A percentile compares a stretch with the other conserved stretches of the same genome.
These are phyloP conservation scores for Gymnobelideus leadbeateri DNA, from an alignment of 2,113 vertebrate genomes.

Conservation along the genomic window DNA sequence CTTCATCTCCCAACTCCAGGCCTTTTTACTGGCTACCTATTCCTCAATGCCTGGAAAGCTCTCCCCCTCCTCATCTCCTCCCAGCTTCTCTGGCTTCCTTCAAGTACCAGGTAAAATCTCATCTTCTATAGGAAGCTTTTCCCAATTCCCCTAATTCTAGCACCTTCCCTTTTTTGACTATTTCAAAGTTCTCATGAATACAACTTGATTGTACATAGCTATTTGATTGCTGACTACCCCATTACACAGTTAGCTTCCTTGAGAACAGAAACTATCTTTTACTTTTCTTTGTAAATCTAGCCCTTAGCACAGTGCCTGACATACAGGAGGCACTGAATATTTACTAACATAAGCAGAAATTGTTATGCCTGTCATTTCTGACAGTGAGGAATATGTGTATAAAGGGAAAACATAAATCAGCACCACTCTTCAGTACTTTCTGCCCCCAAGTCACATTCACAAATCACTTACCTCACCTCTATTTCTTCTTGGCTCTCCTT, in stretches of 20 bases:
- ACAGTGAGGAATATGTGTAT: background rate
- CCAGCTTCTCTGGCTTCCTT: background rate
- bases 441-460: background rate
- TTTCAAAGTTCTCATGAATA: background rate
- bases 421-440: background rate
- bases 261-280: background rate
- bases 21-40: background rate
- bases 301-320: background rate
- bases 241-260: background rate
- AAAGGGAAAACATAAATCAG: background rate
- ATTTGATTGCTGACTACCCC: background rate
- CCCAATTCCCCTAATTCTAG: background rate
- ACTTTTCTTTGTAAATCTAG: background rate
- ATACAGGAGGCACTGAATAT: background rate
- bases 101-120: background rate
- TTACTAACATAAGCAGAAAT: background rate
- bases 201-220: background rate
- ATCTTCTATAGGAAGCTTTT: background rate
- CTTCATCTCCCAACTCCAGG: background rate
- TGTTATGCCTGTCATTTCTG: background rate
- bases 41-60: background rate
- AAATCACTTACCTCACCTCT: background rate
- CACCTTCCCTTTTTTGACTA: background rate
- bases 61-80: background rate
- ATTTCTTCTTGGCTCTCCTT: background rate